These are phyloP conservation scores for Meriones unguiculatus DNA, from an alignment of 2,113 vertebrate species.

Conservation along the genomic window DNA sequence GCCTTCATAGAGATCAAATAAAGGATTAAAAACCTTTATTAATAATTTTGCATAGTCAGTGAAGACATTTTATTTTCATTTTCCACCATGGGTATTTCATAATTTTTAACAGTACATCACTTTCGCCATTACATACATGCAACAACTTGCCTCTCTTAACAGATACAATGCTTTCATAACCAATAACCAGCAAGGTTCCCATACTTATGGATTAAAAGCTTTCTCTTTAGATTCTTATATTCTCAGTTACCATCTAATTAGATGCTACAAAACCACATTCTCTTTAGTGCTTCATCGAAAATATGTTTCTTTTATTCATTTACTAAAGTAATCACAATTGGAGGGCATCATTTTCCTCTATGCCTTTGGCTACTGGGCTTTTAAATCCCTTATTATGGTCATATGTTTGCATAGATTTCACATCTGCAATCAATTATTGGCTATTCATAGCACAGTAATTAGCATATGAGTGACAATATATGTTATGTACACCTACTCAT, in stretches of 20 bases:
- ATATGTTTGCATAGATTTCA: constrained; percentile 31
- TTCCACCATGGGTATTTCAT: neutral
- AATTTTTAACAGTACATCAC: neutral
- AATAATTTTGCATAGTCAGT: neutral
- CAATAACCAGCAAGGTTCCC: neutral
- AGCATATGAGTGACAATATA: constrained; percentile 37
- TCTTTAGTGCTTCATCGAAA: constrained; percentile 9
- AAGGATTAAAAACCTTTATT: neutral
- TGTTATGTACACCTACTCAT: neutral
- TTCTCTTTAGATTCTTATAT: constrained; percentile 19
- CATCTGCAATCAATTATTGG: constrained; percentile 52
- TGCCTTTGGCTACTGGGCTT: constrained; percentile 24
- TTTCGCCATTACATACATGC: neutral
- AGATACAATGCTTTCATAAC: neutral
- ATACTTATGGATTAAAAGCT: constrained; percentile 23
- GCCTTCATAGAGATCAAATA: neutral
- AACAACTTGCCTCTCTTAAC: neutral
- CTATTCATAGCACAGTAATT: constrained; percentile 50
- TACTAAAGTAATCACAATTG: constrained; percentile 48
- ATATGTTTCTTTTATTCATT: constrained; percentile 38
- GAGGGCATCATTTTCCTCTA: neutral
- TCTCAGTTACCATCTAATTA: neutral
- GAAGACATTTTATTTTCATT: constrained; percentile 2
- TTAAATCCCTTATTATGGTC: constrained; percentile 23
- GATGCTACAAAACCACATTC: constrained; percentile 15